A percentile compares a stretch with the other conserved stretches of the same genome.
These are phyloP conservation scores for Hecatera dysodea DNA, from an alignment of 2,888 invertebrate genomes.

Conservation along the genomic window DNA sequence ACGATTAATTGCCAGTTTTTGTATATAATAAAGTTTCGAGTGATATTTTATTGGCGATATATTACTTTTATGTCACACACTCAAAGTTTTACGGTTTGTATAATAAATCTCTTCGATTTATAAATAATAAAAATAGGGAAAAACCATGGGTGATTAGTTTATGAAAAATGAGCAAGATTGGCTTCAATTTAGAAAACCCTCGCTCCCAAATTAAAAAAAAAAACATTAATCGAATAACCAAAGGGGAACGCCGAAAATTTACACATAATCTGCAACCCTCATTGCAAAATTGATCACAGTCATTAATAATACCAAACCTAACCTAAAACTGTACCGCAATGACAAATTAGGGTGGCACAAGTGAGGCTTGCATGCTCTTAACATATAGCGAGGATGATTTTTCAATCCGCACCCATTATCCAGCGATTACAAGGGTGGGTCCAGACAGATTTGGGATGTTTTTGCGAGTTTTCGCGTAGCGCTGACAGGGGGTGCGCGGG, in stretches of 20 bases:
- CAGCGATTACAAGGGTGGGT: slow-evolving; percentile 89
- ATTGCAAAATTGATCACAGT: slow-evolving; percentile 69
- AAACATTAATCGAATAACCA: slow-evolving; percentile 29
- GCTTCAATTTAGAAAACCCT: neutral
- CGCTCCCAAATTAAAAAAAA: neutral
- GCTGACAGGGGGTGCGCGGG: slow-evolving; percentile 76
- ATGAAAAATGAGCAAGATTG: neutral
- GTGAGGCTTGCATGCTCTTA: slow-evolving; percentile 75
- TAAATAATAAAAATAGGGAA: neutral
- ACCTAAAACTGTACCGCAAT: slow-evolving; percentile 71
- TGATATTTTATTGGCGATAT: slow-evolving; percentile 31
- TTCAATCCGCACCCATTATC: slow-evolving; percentile 89
- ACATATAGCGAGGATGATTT: slow-evolving; percentile 86
- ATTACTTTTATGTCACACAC: slow-evolving; percentile 13
- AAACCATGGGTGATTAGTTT: neutral
- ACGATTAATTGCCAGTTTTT: slow-evolving; percentile 47
- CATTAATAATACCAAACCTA: slow-evolving; percentile 70
- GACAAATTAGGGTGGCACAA: slow-evolving; percentile 72
- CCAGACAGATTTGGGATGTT: slow-evolving; percentile 87
- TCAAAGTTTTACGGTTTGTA: slow-evolving; percentile 20
- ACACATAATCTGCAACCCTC: slow-evolving; percentile 64
- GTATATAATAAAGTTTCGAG: slow-evolving; percentile 26
- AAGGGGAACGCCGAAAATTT: slow-evolving; percentile 38
- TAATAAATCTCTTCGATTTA: neutral
- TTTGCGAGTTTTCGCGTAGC: slow-evolving; percentile 75